A percentile compares a stretch with the other conserved stretches of the same genome.
phyloP scores from a whole-genome alignment of 2,113 vertebrate genomes.

The Lathamus discolor region DNA sequence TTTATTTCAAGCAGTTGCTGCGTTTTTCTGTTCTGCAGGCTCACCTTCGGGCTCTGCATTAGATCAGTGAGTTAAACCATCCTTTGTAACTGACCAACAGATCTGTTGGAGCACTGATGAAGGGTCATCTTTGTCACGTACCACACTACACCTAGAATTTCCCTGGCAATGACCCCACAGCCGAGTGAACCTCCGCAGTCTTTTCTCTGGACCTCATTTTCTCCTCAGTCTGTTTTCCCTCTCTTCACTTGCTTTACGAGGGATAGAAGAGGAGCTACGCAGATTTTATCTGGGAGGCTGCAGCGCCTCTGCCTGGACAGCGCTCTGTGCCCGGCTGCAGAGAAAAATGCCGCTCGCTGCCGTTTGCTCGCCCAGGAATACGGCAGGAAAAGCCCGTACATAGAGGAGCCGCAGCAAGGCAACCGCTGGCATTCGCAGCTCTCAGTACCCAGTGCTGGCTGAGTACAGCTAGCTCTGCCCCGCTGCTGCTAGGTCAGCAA shows the following conservation, averaged over 20 bases:
- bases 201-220: neutral
- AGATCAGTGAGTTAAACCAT: neutral
- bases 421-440: fast-evolving
- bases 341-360: neutral
- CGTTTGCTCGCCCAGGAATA: neutral
- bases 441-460: neutral
- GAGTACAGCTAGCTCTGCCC: neutral
- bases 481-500: neutral
- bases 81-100: neutral
- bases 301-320: neutral
- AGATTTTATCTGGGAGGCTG: neutral
- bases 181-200: neutral
- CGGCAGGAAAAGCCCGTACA: fast-evolving
- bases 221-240: neutral
- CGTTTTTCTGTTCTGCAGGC: neutral
- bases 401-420: neutral
- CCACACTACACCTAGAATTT: neutral
- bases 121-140: neutral
- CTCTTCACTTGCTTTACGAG: neutral
- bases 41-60: neutral
- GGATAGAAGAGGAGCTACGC: neutral
- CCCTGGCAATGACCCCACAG: neutral
- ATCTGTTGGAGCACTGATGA: neutral
- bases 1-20: neutral
- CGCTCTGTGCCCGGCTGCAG: neutral